Evolutionary conservation across 2,797 vertebrate genomes (phyloP).

Genomic region (Mormyrops attenuatus): DNA sequence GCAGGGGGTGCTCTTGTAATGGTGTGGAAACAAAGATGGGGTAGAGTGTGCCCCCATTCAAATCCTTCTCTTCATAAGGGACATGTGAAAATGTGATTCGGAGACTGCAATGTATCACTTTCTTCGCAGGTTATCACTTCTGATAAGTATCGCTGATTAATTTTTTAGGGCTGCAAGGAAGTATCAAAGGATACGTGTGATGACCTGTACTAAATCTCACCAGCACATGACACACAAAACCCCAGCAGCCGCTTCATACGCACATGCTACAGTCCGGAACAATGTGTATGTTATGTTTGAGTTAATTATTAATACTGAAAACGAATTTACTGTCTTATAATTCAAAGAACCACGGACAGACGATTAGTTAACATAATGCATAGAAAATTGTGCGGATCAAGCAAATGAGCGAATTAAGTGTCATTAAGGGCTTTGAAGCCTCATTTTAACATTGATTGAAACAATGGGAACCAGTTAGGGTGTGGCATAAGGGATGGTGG

Average conservation of each 20-base stretch:
- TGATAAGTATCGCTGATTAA: neutral
- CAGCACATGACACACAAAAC: neutral
- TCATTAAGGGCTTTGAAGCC: neutral
- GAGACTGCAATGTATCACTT: neutral
- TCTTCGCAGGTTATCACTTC: neutral
- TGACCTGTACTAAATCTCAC: neutral
- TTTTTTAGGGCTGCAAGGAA: neutral
- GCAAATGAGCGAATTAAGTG: neutral
- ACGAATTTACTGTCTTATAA: neutral
- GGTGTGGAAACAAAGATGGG: neutral
- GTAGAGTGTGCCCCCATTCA: neutral
- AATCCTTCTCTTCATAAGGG: neutral
- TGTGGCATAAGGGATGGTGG: neutral
- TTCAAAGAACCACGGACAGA: neutral
- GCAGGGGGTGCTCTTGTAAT: neutral
- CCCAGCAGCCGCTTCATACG: neutral
- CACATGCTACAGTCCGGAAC: neutral
- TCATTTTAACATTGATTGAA: neutral
- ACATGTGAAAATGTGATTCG: neutral
- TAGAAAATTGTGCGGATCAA: neutral
- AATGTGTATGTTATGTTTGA: neutral
- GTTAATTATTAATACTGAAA: neutral
- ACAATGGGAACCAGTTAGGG: neutral
- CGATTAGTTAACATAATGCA: neutral
- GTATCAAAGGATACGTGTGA: neutral